phyloP scores from a whole-genome alignment of 1,140 invertebrate genomes.

The Nasonia vitripennis region DNA sequence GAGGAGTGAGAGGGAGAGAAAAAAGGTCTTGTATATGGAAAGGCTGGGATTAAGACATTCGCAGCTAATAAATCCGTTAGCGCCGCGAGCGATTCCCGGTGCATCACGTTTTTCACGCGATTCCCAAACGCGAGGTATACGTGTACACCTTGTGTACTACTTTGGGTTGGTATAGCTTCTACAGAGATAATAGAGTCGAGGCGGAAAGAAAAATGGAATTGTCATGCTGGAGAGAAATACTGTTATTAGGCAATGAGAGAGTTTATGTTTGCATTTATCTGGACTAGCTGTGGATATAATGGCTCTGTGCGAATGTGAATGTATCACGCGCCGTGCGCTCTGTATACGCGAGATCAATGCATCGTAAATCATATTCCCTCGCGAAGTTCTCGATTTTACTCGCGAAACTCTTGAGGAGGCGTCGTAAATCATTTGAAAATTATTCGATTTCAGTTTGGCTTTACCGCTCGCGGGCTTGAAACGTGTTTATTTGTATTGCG shows the following conservation, averaged over 20 bases:
- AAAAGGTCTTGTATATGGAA: not conserved
- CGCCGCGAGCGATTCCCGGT: not conserved
- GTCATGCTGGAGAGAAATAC: not conserved
- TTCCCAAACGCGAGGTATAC: not conserved
- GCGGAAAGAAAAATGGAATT: not conserved
- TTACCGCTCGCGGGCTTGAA: not conserved
- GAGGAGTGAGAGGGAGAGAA: not conserved
- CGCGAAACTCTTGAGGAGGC: not conserved
- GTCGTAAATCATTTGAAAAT: not conserved
- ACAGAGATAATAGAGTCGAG: not conserved
- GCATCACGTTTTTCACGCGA: not conserved
- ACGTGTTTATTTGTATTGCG: not conserved
- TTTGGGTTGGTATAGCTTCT: not conserved
- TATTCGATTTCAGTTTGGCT: not conserved
- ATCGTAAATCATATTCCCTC: not conserved
- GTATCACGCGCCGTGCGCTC: not conserved
- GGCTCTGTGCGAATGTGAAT: not conserved
- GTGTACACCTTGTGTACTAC: not conserved
- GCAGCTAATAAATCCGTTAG: constrained; percentile 36
- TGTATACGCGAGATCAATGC: not conserved
- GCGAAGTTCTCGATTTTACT: not conserved
- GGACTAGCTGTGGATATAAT: not conserved
- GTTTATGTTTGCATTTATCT: constrained; percentile 1
- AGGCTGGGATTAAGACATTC: constrained; percentile 28
- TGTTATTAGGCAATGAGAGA: constrained; percentile 1